These are phyloP conservation scores for Philopedon plagiatum DNA, from an alignment of 2,888 invertebrate species.

Conservation along the genomic window DNA sequence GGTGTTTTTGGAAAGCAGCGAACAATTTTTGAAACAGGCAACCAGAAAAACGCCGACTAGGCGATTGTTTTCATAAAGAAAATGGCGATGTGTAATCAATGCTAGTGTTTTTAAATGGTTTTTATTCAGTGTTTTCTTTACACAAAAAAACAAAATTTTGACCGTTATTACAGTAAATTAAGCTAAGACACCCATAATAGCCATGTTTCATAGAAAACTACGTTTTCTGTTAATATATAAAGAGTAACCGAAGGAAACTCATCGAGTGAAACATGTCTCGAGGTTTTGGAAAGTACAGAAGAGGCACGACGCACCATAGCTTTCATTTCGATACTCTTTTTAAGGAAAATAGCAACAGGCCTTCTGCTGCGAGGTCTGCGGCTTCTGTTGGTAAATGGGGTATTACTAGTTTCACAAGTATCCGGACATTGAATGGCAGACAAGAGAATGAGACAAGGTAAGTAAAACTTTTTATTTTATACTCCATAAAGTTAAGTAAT, in stretches of 20 bases:
- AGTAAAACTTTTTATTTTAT: background rate
- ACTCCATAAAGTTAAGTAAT: too few relatives aligned
- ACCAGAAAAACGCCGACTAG: constrained; percentile 17
- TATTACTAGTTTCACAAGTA: constrained; percentile 93
- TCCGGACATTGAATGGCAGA: constrained; percentile 81
- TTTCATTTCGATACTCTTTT: constrained; percentile 78
- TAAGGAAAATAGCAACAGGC: constrained; percentile 87
- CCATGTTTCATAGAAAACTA: constrained; percentile 30
- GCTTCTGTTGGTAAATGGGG: constrained; percentile 96
- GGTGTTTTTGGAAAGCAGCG: background rate
- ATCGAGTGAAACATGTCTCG: constrained; percentile 65
- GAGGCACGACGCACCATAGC: constrained; percentile 69
- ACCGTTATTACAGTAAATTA: constrained; percentile 4
- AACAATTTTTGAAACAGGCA: background rate
- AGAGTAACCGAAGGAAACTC: constrained; percentile 15
- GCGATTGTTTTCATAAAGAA: constrained; percentile 44
- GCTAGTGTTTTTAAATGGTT: constrained; percentile 42
- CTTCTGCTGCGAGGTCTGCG: constrained; percentile 89
- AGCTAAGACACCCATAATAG: background rate
- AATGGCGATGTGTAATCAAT: constrained; percentile 51
- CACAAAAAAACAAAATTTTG: constrained; percentile 2
- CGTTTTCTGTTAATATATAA: constrained; percentile 32
- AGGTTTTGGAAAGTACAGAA: constrained; percentile 69
- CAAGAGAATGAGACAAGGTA: constrained; percentile 47
- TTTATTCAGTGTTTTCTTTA: constrained; percentile 19